Evolutionary conservation across 2,113 vertebrate species (phyloP).

Genomic region (Pelecanus crispus): DNA sequence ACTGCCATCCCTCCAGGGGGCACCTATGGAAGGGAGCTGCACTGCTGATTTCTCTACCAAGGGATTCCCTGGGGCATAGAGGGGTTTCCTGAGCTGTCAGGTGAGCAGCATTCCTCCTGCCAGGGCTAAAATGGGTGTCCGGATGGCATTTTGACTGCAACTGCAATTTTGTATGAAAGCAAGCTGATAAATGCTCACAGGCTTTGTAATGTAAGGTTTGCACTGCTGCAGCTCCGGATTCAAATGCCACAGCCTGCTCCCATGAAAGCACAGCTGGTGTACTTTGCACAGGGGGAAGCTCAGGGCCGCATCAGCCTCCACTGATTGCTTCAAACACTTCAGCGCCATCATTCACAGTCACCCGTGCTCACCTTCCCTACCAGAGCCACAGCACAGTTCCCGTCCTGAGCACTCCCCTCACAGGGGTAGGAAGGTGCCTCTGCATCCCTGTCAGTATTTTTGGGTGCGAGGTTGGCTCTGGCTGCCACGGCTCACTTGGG

Average conservation of each 20-base stretch:
- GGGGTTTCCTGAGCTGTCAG: background rate
- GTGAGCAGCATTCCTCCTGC: background rate
- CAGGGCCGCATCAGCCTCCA: background rate
- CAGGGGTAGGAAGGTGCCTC: fast-evolving
- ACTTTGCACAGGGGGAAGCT: background rate
- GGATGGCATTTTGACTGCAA: background rate
- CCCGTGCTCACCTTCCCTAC: background rate
- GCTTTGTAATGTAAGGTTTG: background rate
- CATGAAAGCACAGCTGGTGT: fast-evolving
- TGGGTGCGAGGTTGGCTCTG: background rate
- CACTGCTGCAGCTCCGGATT: background rate
- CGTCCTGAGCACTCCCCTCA: background rate
- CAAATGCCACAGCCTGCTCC: background rate
- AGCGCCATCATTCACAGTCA: background rate
- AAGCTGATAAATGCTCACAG: background rate
- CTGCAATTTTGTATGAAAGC: background rate
- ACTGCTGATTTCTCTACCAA: background rate
- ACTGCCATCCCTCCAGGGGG: background rate
- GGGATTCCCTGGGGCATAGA: background rate
- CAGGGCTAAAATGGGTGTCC: background rate
- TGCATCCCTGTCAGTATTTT: background rate
- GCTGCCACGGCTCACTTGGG: background rate
- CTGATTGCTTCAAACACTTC: background rate
- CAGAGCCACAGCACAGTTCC: background rate
- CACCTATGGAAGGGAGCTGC: background rate